Evolutionary conservation across 1,140 invertebrate species (phyloP).

Genomic region (Cecropterus lyciades): DNA sequence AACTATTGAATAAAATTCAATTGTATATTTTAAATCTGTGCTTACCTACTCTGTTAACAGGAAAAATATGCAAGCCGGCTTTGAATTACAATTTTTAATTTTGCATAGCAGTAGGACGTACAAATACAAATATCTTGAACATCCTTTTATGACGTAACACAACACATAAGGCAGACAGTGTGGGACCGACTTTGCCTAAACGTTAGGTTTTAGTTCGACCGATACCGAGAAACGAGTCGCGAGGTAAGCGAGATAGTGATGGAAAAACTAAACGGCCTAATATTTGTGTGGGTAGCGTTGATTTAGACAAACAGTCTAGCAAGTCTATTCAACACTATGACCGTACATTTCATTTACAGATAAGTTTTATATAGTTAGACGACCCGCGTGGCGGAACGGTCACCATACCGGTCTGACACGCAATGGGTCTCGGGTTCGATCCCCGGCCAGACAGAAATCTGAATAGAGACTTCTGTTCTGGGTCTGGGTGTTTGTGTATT

Average conservation of each 20-base stretch:
- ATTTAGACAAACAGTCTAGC: too few species aligned
- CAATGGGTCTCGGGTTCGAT: too few species aligned
- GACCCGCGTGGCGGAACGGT: too few species aligned
- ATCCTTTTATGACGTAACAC: constrained; percentile 47
- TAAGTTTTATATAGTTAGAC: too few species aligned
- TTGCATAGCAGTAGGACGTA: constrained; percentile 35
- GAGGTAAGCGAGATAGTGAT: neutral
- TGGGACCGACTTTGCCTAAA: constrained; percentile 55
- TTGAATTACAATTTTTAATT: constrained; percentile 38
- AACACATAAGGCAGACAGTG: constrained; percentile 59
- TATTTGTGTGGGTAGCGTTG: too few species aligned
- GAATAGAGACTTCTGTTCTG: too few species aligned
- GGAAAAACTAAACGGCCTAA: neutral
- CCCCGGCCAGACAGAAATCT: too few species aligned
- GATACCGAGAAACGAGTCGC: neutral
- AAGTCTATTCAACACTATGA: too few species aligned
- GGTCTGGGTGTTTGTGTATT: too few species aligned
- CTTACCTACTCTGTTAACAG: constrained; percentile 1
- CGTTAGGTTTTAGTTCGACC: constrained; percentile 38
- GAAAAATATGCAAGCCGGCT: constrained; percentile 29
- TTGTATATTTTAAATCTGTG: neutral
- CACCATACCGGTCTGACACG: too few species aligned
- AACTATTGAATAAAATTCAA: neutral
- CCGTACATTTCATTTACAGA: too few species aligned
- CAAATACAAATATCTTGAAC: constrained; percentile 31